phyloP scores from a whole-genome alignment of 2,797 vertebrate genomes.

The Discoglossus pictus region DNA sequence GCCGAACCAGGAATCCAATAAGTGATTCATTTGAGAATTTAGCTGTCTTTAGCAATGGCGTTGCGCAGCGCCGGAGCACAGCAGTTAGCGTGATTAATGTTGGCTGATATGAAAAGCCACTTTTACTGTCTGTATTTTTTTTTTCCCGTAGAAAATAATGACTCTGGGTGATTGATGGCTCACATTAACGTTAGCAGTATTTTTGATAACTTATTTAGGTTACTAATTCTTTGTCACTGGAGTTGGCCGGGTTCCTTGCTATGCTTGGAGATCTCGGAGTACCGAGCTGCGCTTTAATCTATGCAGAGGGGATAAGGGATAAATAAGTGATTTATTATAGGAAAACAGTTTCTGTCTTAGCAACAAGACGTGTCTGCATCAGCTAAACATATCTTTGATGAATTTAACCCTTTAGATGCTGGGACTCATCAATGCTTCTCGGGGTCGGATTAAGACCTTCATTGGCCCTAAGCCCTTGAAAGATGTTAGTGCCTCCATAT shows the following conservation, averaged over 20 bases:
- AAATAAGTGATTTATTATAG: too few species aligned
- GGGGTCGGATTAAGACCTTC: too few species aligned
- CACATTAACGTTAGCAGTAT: conserved; percentile 17
- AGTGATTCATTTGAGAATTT: conserved; percentile 29
- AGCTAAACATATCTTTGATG: too few species aligned
- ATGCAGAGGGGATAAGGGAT: too few species aligned
- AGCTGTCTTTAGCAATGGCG: conserved; percentile 27
- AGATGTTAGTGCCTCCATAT: too few species aligned
- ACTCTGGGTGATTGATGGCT: conserved; percentile 22
- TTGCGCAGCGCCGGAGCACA: conserved; percentile 17
- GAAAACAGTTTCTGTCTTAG: too few species aligned
- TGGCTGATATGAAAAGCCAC: conserved; percentile 19
- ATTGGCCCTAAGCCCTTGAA: too few species aligned
- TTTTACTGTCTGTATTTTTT: conserved; percentile 24
- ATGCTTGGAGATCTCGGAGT: too few species aligned
- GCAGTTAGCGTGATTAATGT: conserved; percentile 35
- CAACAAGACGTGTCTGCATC: too few species aligned
- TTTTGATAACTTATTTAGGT: conserved; percentile 26
- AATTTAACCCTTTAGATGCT: too few species aligned
- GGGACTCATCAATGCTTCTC: too few species aligned
- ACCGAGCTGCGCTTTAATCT: too few species aligned
- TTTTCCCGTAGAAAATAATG: conserved; percentile 29
- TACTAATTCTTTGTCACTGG: conserved; percentile 11
- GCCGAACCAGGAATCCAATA: conserved; percentile 35
- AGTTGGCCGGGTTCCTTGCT: neutral